These are phyloP conservation scores for Spinus pinus DNA, from an alignment of 2,797 vertebrate genomes.

Conservation along the genomic window DNA sequence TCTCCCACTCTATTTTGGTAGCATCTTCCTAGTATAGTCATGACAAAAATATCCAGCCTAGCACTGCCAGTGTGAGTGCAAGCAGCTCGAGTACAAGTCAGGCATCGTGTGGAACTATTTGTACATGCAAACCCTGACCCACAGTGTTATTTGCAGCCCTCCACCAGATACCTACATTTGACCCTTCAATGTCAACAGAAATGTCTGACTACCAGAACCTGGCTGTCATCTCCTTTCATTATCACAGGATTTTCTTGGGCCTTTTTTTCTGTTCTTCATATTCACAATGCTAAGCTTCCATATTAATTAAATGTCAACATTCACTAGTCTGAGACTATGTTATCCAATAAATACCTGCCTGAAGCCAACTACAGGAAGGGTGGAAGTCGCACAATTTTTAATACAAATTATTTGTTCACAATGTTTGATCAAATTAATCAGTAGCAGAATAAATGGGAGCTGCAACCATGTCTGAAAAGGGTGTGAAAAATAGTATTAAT, in stretches of 20 bases:
- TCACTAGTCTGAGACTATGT: constrained; percentile 58
- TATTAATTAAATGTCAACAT: constrained; percentile 72
- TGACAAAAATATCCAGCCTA: not conserved
- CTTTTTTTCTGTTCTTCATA: constrained; percentile 43
- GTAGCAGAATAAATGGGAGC: constrained; percentile 33
- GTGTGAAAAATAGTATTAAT: not conserved
- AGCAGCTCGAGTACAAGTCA: not conserved
- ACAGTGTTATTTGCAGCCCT: constrained; percentile 44
- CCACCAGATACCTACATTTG: constrained; percentile 44
- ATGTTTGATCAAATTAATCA: constrained; percentile 58
- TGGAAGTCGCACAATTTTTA: constrained; percentile 30
- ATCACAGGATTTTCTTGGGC: constrained; percentile 63
- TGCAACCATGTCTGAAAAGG: not conserved
- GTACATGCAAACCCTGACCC: constrained; percentile 30
- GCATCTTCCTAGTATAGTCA: not conserved
- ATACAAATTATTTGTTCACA: constrained; percentile 61
- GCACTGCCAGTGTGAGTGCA: not conserved
- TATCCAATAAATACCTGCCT: constrained; percentile 64
- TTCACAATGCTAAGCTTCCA: constrained; percentile 53
- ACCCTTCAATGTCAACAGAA: constrained; percentile 63
- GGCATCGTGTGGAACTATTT: not conserved
- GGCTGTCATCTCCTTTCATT: constrained; percentile 63
- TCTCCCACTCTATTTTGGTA: not conserved
- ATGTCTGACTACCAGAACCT: constrained; percentile 31
- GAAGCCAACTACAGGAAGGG: constrained; percentile 24